Evolutionary conservation across 2,797 vertebrate species (phyloP), one percentile per base, ranked within the genome.

Genomic region (Acipenser transmontanus): DNA sequence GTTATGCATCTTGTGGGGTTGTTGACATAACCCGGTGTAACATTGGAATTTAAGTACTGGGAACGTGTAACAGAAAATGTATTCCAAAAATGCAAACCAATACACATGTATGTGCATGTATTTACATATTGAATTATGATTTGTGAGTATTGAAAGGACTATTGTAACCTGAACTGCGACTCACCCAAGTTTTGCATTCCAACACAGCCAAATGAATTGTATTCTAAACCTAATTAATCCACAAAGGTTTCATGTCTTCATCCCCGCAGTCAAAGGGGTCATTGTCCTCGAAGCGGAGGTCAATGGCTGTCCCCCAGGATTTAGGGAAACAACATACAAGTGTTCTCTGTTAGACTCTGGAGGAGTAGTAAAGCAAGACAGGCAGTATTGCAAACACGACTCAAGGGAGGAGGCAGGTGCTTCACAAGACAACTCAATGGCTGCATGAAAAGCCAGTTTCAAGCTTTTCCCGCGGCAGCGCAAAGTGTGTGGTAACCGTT

Each of bases 211-310:
- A 89, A 90, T 87, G 86, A 90, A 90, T 90, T 90, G 87, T 81
- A 88, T 86, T 85, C 84, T 77, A 86, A 87, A 89, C 87, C 88
- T 90, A 91, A 91, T 91, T 91, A 91, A 91, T 90, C 87, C 87
- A 89, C 85, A 88, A 90, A 91, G 90, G 90, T 91, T 91, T 90
- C 89, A 89, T 91, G 89, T 89, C 88, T 91, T 91, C 90, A 90
- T 91, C 90, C 89, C 89, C 86, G 89, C 90, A 91, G 90, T 91
- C 88, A 89, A 90, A 88, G 87, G 84, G 90, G 88, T 91, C 89
- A 91, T 90, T 91, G 90, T 91, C 90, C 89, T 90, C 88, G 86
- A 88, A 91, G 91, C 91, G 90, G 90, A 91, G 90, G 89, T 91
- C 90, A 89, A 77, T 81, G 87, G 86, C 86, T 82, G 82, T 90